Conservation (phyloP, 2,888 invertebrate species). For the Hydropsyche betteni region DNA sequence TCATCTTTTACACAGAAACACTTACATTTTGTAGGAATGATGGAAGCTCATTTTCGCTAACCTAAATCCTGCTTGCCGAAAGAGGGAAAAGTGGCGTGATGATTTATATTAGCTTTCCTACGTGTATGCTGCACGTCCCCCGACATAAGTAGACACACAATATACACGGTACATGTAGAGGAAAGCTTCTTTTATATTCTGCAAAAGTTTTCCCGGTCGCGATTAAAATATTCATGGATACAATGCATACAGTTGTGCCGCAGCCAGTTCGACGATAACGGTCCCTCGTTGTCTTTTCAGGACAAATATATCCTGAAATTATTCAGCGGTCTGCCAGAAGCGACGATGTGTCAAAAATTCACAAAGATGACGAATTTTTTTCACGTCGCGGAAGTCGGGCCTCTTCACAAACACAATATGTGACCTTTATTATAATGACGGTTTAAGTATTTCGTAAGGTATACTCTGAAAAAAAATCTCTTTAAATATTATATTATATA, state of each 20-base stretch:
- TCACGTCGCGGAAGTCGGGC: too few relatives aligned
- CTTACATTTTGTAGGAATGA: slow-evolving; percentile 25
- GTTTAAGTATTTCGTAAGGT: too few relatives aligned
- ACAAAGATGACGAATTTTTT: too few relatives aligned
- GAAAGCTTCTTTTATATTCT: slow-evolving; percentile 28
- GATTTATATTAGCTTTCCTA: slow-evolving; percentile 8
- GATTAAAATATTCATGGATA: slow-evolving; percentile 32
- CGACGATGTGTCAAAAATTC: too few relatives aligned
- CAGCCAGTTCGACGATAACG: slow-evolving; percentile 25
- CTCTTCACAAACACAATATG: too few relatives aligned
- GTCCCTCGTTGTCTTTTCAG: slow-evolving; percentile 4
- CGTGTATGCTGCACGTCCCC: neutral
- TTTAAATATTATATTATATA: too few relatives aligned
- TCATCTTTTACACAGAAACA: slow-evolving; percentile 20
- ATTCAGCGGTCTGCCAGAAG: slow-evolving; percentile 15
- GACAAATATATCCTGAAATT: slow-evolving; percentile 29
- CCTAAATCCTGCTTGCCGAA: slow-evolving; percentile 11
- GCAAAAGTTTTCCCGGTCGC: slow-evolving; percentile 29
- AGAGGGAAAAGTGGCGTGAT: slow-evolving; percentile 12
- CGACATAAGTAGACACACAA: too few relatives aligned
- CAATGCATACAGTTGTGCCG: slow-evolving; percentile 13
- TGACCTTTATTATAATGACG: too few relatives aligned
- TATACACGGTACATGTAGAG: neutral
- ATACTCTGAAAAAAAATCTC: too few relatives aligned
- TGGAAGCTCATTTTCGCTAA: slow-evolving; percentile 30